Percentiles rank a stretch among this genome's conserved stretches.
phyloP scores from a whole-genome alignment of 2,888 invertebrate species.

The Nemurella pictetii region DNA sequence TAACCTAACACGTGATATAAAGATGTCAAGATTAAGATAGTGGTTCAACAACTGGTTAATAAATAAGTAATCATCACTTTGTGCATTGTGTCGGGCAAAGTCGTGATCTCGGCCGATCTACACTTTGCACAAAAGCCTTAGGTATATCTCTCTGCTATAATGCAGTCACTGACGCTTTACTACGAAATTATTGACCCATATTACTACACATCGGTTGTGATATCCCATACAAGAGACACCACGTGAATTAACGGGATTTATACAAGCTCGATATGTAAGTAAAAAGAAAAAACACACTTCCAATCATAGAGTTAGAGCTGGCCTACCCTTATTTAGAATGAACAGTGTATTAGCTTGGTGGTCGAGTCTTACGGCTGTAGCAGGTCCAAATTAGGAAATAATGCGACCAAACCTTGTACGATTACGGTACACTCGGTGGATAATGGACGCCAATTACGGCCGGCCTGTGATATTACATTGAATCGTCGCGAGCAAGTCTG shows the following conservation, averaged over 20 bases:
- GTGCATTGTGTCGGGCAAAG: neutral
- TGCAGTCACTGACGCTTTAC: too few species aligned
- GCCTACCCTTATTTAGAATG: neutral
- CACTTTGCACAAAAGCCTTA: neutral
- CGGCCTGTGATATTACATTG: too few species aligned
- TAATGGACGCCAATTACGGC: neutral
- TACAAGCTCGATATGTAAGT: neutral
- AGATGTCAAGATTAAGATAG: neutral
- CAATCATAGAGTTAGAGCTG: neutral
- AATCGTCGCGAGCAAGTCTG: too few species aligned
- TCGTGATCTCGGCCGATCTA: neutral
- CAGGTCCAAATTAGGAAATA: neutral
- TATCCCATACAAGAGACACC: too few species aligned
- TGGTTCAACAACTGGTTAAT: neutral
- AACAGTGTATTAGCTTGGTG: too few species aligned
- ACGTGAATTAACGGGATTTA: neutral
- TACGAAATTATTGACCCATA: neutral
- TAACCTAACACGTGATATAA: neutral
- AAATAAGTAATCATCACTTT: slow-evolving; percentile 1
- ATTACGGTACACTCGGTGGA: neutral
- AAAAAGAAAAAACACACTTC: neutral
- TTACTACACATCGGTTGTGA: neutral
- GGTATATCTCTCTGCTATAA: too few species aligned
- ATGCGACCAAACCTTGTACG: neutral
- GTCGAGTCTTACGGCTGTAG: neutral